phyloP scores from a whole-genome alignment of 2,113 vertebrate genomes.

The Gymnocephalus cernua region DNA sequence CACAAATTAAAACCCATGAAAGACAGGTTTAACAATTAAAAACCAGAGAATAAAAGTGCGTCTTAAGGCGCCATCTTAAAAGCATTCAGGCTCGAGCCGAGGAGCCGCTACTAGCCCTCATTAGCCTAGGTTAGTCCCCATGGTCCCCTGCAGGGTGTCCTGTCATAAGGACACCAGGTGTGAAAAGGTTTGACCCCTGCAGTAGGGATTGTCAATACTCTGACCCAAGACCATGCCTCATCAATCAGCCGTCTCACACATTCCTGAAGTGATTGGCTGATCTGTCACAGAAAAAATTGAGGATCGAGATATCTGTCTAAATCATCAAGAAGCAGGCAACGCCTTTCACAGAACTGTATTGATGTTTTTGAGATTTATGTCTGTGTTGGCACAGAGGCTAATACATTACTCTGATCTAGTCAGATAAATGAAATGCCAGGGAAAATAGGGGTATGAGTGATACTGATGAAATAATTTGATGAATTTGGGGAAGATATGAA shows the following conservation, averaged over 20 bases:
- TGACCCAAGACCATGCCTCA: conserved; percentile 43
- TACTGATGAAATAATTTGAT: conserved; percentile 16
- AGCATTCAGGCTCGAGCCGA: too few species aligned
- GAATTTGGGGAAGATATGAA: background rate
- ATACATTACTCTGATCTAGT: conserved; percentile 61
- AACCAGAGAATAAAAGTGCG: too few species aligned
- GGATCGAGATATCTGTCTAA: conserved; percentile 32
- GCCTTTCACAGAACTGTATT: conserved; percentile 50
- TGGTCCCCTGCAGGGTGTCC: background rate
- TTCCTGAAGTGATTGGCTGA: conserved; percentile 35
- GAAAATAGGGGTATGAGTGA: conserved; percentile 14
- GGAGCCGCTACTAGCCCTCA: too few species aligned
- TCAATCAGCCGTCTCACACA: conserved; percentile 46
- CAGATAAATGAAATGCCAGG: conserved; percentile 44
- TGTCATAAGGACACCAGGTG: conserved; percentile 19
- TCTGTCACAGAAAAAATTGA: conserved; percentile 34
- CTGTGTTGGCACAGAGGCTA: conserved; percentile 48
- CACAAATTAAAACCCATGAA: too few species aligned
- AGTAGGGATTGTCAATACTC: conserved; percentile 51
- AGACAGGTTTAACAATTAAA: too few species aligned
- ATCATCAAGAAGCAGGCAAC: conserved; percentile 35
- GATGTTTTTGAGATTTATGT: conserved; percentile 60
- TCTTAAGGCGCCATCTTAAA: too few species aligned
- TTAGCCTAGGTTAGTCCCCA: background rate
- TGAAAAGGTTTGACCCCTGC: conserved; percentile 53